Evolutionary conservation across 2,888 invertebrate genomes (phyloP).

Genomic region (Sarcophaga subvicina): DNA sequence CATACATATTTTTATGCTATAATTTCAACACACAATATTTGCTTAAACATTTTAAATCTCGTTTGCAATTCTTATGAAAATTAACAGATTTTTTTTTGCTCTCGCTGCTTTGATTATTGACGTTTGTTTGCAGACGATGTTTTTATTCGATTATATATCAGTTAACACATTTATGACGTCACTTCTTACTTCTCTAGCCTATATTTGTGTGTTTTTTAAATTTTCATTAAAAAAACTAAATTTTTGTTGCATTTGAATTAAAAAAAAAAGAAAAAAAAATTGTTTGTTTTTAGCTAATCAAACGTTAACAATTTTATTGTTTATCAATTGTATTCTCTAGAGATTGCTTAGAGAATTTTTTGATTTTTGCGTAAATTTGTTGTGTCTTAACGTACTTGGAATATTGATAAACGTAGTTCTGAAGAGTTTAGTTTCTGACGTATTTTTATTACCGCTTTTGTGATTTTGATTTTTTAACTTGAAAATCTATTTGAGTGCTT

Average conservation of each 20-base stretch:
- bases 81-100: conserved; percentile 9
- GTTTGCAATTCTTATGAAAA: conserved; percentile 8
- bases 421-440: neutral
- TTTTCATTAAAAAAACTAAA: neutral
- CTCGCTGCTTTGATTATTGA: conserved; percentile 6
- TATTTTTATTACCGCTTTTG: neutral
- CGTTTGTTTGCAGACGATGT: conserved; percentile 13
- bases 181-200: conserved; percentile 1
- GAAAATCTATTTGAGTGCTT: conserved; percentile 18
- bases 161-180: conserved; percentile 26
- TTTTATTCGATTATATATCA: neutral
- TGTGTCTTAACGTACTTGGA: neutral
- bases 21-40: neutral
- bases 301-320: neutral
- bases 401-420: neutral
- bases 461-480: conserved; percentile 17
- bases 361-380: neutral
- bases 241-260: neutral
- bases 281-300: neutral
- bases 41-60: neutral
- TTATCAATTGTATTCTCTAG: too few relatives aligned
- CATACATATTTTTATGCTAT: too few relatives aligned
- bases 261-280: neutral
- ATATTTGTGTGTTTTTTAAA: neutral
- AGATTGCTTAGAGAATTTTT: too few relatives aligned